These are phyloP conservation scores for Cetoscarus ocellatus DNA, from an alignment of 2,797 vertebrate species.

Conservation along the genomic window DNA sequence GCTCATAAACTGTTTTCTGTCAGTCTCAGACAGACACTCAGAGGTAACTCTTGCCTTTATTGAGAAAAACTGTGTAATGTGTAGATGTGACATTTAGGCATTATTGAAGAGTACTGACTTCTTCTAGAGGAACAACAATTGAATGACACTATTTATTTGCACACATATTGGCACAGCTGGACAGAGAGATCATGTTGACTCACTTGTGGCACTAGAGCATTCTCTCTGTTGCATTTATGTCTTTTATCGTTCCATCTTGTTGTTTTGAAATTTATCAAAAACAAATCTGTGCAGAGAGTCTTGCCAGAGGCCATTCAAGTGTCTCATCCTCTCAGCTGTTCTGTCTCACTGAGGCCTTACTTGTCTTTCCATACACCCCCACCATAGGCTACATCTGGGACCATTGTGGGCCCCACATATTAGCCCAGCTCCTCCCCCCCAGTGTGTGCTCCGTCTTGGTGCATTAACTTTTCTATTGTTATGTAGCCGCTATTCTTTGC, in stretches of 20 bases:
- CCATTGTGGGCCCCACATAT: conserved; percentile 38
- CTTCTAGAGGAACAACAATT: not conserved
- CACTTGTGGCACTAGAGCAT: conserved; percentile 14
- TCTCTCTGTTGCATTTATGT: conserved; percentile 16
- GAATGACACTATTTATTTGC: conserved; percentile 4
- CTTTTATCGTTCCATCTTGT: conserved; percentile 19
- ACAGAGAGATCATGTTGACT: conserved; percentile 20
- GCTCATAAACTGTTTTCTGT: conserved; percentile 7
- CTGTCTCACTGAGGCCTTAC: conserved; percentile 27
- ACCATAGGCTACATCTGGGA: conserved; percentile 54
- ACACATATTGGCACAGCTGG: conserved; percentile 25
- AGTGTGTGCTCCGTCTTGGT: conserved; percentile 50
- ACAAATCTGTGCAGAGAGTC: conserved; percentile 29
- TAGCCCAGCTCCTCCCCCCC: conserved; percentile 55
- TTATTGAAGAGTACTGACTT: conserved; percentile 29
- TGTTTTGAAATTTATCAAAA: conserved; percentile 54
- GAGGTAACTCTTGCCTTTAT: not conserved
- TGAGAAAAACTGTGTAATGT: conserved; percentile 12
- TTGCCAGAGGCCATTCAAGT: conserved; percentile 35
- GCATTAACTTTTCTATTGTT: conserved; percentile 72
- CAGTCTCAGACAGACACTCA: not conserved
- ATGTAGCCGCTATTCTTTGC: conserved; percentile 47
- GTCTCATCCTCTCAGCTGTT: conserved; percentile 38
- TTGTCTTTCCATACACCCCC: conserved; percentile 40
- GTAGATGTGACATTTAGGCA: conserved; percentile 16